Evolutionary conservation across 2,113 vertebrate species (phyloP), one percentile per base, ranked within the genome.

Genomic region (Australoheros scitulus): DNA sequence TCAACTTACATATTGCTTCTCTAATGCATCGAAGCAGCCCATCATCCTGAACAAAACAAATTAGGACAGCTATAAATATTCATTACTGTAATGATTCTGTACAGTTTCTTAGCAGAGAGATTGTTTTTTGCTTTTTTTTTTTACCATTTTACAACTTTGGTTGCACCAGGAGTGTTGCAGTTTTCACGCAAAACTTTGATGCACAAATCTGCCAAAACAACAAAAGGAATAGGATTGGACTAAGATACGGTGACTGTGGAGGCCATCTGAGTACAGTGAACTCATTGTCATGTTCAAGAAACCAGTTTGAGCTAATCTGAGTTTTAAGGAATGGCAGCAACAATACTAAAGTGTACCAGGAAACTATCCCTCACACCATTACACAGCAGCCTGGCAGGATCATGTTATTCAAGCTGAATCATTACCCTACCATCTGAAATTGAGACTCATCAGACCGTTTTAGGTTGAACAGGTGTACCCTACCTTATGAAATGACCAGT

Each of bases 1-100:
- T 64, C 3, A 3, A 97, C 98, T 97, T 96, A 99, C 98, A 11
- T 98, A 99, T 96, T 96, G 97, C 92, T 95, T 99, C 92, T 99
- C 96, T 82, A 99, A 91, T 80, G 98, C 98, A 94, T 99, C 97
- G 26, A 98, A 99, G 91, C 97, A 97, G 83, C 98, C 98, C 90
- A 97, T 95, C 95, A 99, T 95, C 98, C 98, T 99, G 83, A 86
- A 74, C 13, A 61, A 82, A 70, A 5, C 18, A 38, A 72, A 34
- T 72, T n/a, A 72, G 18, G 26, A 34, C 43, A 72, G 6, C 55
- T n/a, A 6, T 26, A 55, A 34, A 55, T 55, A 34, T 72, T 26
- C 24, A 26, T 2, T 72, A 55, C 34, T 14, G 18, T 29, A 29
- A 29, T 29, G 29, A 9, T 17, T 43, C 43, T 72, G 6, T 72